A percentile compares a stretch with the other conserved stretches of the same genome.
Evolutionary conservation across 2,888 invertebrate species (phyloP).

Genomic region (Athripsodes cinereus): DNA sequence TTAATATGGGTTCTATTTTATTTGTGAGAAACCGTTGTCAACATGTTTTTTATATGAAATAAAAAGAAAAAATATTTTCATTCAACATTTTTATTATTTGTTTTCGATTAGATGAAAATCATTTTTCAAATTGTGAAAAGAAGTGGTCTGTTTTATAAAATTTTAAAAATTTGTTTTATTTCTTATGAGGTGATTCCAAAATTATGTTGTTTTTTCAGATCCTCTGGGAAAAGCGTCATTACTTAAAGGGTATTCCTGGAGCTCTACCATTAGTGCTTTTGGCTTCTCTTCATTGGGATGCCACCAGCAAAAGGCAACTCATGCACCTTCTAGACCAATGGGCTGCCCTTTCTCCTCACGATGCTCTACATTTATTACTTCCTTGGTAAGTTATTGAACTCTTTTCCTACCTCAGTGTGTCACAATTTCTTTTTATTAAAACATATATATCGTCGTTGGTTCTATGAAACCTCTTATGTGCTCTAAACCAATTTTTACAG

Average conservation of each 20-base stretch:
- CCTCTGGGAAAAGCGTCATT: constrained; percentile 91
- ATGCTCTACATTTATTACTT: constrained; percentile 85
- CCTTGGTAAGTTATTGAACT: constrained; percentile 90
- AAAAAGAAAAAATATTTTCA: too few species aligned
- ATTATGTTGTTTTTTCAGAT: constrained; percentile 43
- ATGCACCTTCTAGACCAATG: constrained; percentile 85
- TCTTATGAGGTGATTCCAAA: not conserved
- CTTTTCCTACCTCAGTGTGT: too few species aligned
- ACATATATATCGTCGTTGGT: not conserved
- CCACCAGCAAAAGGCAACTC: constrained; percentile 78
- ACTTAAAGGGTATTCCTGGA: constrained; percentile 74
- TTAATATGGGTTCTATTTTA: not conserved
- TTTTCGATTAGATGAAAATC: too few species aligned
- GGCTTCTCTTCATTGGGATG: constrained; percentile 89
- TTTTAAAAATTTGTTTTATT: not conserved
- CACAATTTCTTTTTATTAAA: constrained; percentile 6
- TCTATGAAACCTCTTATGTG: too few species aligned
- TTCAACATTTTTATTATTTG: too few species aligned
- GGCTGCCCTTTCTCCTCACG: constrained; percentile 77
- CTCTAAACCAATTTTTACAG: too few species aligned
- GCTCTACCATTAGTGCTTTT: constrained; percentile 82
- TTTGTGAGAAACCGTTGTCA: too few species aligned
- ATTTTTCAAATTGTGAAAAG: too few species aligned
- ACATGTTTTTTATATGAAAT: too few species aligned
- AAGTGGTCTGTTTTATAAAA: not conserved